Evolutionary conservation across 2,113 vertebrate species (phyloP).

Genomic region (Coryphaenoides rupestris): DNA sequence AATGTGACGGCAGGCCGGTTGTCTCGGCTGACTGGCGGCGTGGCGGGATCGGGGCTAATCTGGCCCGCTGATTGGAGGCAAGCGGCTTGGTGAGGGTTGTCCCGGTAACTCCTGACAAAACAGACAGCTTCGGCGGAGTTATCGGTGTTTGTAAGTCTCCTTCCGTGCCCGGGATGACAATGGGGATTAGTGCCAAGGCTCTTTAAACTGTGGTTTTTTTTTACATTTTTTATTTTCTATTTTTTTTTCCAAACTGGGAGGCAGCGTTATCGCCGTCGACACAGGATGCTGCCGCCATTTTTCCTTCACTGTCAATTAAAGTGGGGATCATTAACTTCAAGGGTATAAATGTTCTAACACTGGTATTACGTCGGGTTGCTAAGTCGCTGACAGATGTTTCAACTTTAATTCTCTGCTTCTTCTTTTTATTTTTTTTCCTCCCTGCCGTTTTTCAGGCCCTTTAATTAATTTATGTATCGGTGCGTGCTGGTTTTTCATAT

Average conservation of each 20-base stretch:
- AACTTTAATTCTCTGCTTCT: constrained; percentile 79
- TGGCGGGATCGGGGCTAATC: constrained; percentile 72
- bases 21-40: constrained; percentile 66
- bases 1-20: constrained; percentile 67
- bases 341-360: constrained; percentile 82
- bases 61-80: constrained; percentile 67
- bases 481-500: constrained; percentile 64
- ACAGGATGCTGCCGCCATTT: constrained; percentile 71
- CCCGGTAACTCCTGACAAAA: constrained; percentile 67
- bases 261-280: constrained; percentile 68
- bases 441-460: constrained; percentile 30
- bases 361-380: constrained; percentile 77
- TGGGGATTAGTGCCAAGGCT: constrained; percentile 77
- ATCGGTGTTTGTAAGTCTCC: constrained; percentile 77
- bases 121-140: constrained; percentile 68
- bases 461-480: constrained; percentile 82
- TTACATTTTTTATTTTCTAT: constrained; percentile 46
- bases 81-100: constrained; percentile 49
- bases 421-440: constrained; percentile 71
- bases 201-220: constrained; percentile 72
- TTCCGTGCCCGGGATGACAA: constrained; percentile 75
- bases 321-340: constrained; percentile 82
- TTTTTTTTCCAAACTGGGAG: constrained; percentile 44
- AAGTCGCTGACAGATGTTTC: constrained; percentile 80
- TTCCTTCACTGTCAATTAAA: constrained; percentile 81